Conservation (phyloP, 1,140 invertebrate genomes). For the Rhagoletis zephyria region DNA sequence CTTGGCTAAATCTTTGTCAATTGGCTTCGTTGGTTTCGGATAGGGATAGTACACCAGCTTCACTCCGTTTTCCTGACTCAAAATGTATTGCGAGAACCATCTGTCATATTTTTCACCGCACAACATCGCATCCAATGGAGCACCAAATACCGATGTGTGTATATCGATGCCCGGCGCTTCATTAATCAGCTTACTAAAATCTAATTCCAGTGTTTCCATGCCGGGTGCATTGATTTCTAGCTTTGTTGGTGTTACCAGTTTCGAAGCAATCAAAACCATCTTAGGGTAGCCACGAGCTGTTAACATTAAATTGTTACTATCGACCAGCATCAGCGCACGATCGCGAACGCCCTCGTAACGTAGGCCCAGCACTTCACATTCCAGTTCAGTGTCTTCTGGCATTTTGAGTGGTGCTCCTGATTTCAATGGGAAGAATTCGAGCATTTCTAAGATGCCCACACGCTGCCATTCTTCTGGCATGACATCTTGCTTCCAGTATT, state of each 20-base stretch:
- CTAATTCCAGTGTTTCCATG: constrained; percentile 74
- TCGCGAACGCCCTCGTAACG: constrained; percentile 73
- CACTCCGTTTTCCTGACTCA: constrained; percentile 75
- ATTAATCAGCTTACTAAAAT: constrained; percentile 66
- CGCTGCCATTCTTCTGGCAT: constrained; percentile 69
- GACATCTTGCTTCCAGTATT: constrained; percentile 62
- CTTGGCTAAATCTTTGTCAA: constrained; percentile 58
- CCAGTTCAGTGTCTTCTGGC: constrained; percentile 66
- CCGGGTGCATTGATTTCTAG: constrained; percentile 73
- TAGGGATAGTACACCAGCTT: constrained; percentile 77
- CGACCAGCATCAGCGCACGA: constrained; percentile 75
- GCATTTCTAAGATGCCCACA: constrained; percentile 75
- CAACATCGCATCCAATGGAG: constrained; percentile 75
- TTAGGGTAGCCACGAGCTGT: constrained; percentile 75
- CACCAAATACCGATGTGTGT: constrained; percentile 74
- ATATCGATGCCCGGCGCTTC: constrained; percentile 66
- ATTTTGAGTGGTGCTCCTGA: constrained; percentile 73
- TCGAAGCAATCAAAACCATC: constrained; percentile 75
- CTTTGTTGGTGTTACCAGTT: constrained; percentile 66
- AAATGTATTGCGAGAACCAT: constrained; percentile 78
- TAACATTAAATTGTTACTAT: constrained; percentile 74
- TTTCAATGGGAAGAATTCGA: constrained; percentile 75
- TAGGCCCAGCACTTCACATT: constrained; percentile 74
- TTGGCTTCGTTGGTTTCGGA: constrained; percentile 68
- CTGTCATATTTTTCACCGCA: constrained; percentile 78